Percentiles rank a stretch among this genome's conserved stretches.
These are phyloP conservation scores for Lasius platythorax DNA, from an alignment of 2,888 invertebrate genomes.

Conservation along the genomic window DNA sequence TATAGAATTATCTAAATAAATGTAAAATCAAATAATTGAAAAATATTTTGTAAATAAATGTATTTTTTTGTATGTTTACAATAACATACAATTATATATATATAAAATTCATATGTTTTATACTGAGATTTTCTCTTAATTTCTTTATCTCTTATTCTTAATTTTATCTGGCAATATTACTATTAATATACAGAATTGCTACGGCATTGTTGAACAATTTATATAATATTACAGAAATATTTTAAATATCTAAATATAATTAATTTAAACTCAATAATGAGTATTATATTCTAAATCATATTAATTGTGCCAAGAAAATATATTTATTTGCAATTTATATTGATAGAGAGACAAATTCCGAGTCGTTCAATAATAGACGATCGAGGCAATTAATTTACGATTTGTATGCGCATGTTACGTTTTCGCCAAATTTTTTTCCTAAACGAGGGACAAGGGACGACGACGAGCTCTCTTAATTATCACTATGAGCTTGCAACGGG, in stretches of 20 bases:
- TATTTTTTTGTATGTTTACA: no score
- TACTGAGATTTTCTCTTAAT: no score
- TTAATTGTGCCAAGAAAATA: neutral
- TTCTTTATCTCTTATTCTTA: no score
- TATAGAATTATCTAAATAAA: no score
- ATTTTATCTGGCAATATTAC: neutral
- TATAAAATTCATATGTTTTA: no score
- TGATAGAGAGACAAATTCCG: neutral
- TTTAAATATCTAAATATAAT: neutral
- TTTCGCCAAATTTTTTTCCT: slow-evolving; percentile 18
- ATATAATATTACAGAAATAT: neutral
- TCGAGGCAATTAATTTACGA: slow-evolving; percentile 14
- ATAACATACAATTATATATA: no score
- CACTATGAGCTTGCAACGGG: slow-evolving; percentile 20
- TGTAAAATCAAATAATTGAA: no score
- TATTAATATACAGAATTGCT: neutral
- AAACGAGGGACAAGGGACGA: neutral
- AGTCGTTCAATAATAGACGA: neutral
- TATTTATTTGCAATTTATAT: neutral
- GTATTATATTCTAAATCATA: neutral
- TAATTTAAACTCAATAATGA: neutral
- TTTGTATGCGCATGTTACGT: slow-evolving; percentile 2
- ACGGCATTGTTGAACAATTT: neutral
- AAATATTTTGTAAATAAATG: no score
- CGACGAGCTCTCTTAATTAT: slow-evolving; percentile 35